These are phyloP conservation scores for Acronicta alni DNA, from an alignment of 2,888 invertebrate species.

Conservation along the genomic window DNA sequence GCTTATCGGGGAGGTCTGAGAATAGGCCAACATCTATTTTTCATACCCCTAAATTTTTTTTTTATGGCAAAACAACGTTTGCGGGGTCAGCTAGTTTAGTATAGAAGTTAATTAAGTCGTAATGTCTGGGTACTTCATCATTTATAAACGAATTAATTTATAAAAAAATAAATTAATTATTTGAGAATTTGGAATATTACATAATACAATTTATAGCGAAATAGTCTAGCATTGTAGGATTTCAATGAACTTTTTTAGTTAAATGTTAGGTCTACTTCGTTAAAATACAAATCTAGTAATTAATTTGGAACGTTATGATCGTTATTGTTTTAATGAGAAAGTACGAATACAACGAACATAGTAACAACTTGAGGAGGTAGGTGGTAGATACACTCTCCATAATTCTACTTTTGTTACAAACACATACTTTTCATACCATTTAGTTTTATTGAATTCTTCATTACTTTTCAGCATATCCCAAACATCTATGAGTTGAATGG, in stretches of 20 bases:
- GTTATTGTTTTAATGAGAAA: slow-evolving; percentile 35
- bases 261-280: slow-evolving; percentile 9
- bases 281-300: slow-evolving; percentile 6
- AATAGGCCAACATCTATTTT: too few species aligned
- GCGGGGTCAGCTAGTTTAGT: too few species aligned
- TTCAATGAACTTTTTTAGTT: not conserved
- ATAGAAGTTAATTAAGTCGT: slow-evolving; percentile 3
- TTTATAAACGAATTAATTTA: not conserved
- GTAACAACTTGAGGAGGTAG: not conserved
- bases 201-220: not conserved
- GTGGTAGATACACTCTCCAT: not conserved
- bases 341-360: slow-evolving; percentile 4
- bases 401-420: slow-evolving; percentile 27
- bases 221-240: not conserved
- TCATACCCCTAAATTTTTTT: too few species aligned
- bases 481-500: slow-evolving; percentile 66
- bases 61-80: too few species aligned
- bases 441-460: slow-evolving; percentile 47
- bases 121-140: not conserved
- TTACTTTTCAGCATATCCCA: slow-evolving; percentile 67
- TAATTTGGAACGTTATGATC: slow-evolving; percentile 16
- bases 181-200: not conserved
- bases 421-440: slow-evolving; percentile 58
- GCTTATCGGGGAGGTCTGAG: too few species aligned
- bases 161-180: slow-evolving; percentile 2